Conservation (phyloP, 2,113 vertebrate species). For the Vidua macroura region DNA sequence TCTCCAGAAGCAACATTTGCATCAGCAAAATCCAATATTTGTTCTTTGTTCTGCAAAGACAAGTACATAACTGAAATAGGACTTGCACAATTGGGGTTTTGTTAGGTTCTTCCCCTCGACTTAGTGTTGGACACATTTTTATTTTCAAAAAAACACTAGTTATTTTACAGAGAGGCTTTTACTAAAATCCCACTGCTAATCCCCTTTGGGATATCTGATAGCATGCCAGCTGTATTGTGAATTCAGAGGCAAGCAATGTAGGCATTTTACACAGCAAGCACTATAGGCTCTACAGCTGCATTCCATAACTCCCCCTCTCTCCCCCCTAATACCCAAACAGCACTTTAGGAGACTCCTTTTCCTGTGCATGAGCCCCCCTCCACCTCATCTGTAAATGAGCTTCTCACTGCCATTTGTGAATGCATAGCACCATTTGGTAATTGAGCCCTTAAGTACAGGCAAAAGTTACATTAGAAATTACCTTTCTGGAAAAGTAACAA, state of each 20-base stretch:
- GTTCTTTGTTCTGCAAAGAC: background rate
- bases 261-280: background rate
- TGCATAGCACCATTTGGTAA: background rate
- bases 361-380: background rate
- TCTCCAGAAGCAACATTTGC: background rate
- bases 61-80: background rate
- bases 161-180: background rate
- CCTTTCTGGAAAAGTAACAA: background rate
- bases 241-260: constrained; percentile 18
- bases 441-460: background rate
- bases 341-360: background rate
- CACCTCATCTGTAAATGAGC: background rate
- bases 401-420: background rate
- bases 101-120: background rate
- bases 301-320: background rate
- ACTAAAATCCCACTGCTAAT: constrained; percentile 4
- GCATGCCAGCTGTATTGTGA: constrained; percentile 30
- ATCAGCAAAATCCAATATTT: background rate
- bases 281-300: background rate
- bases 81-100: background rate
- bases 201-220: constrained; percentile 34
- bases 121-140: background rate
- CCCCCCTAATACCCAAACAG: rapidly evolving
- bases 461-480: background rate
- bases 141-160: background rate